Percentiles rank a stretch among this genome's conserved stretches.
Evolutionary conservation across 2,888 invertebrate species (phyloP).

Genomic region (Nomada flava): DNA sequence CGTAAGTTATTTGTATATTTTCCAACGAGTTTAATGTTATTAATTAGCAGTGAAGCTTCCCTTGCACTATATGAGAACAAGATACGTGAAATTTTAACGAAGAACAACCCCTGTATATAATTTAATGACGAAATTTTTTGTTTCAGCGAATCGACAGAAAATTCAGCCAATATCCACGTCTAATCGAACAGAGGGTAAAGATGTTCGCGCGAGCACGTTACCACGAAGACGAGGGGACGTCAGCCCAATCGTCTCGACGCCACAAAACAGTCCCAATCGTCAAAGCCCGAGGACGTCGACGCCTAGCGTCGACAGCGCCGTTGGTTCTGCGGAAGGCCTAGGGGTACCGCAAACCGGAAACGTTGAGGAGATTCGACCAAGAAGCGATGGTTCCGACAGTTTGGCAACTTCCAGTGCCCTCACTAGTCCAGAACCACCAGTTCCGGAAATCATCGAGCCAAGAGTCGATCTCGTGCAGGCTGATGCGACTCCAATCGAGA

Average conservation of each 20-base stretch:
- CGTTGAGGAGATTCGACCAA: conserved; percentile 76
- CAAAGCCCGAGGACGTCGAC: conserved; percentile 84
- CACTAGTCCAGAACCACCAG: conserved; percentile 85
- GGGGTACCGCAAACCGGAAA: conserved; percentile 71
- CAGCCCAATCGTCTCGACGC: conserved; percentile 76
- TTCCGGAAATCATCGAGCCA: conserved; percentile 84
- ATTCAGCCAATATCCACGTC: conserved; percentile 72
- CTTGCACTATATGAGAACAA: too few species aligned
- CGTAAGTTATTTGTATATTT: too few species aligned
- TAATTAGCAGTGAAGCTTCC: too few species aligned
- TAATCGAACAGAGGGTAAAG: conserved; percentile 72
- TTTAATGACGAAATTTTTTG: conserved; percentile 4
- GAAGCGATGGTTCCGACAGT: conserved; percentile 85
- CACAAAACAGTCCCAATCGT: conserved; percentile 81
- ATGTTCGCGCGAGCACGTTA: conserved; percentile 80
- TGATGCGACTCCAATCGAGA: conserved; percentile 65
- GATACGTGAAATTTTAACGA: too few species aligned
- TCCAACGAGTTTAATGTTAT: too few species aligned
- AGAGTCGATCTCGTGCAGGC: conserved; percentile 81
- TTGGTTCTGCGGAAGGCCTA: conserved; percentile 87
- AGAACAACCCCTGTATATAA: background rate
- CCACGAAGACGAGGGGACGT: conserved; percentile 83
- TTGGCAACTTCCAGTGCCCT: conserved; percentile 85
- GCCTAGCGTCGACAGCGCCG: conserved; percentile 87
- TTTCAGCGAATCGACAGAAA: conserved; percentile 73